A percentile compares a stretch with the other conserved stretches of the same genome.
Evolutionary conservation across 92 coral and sea anemone species (phyloP).

Genomic region (Siderastrea siderea): DNA sequence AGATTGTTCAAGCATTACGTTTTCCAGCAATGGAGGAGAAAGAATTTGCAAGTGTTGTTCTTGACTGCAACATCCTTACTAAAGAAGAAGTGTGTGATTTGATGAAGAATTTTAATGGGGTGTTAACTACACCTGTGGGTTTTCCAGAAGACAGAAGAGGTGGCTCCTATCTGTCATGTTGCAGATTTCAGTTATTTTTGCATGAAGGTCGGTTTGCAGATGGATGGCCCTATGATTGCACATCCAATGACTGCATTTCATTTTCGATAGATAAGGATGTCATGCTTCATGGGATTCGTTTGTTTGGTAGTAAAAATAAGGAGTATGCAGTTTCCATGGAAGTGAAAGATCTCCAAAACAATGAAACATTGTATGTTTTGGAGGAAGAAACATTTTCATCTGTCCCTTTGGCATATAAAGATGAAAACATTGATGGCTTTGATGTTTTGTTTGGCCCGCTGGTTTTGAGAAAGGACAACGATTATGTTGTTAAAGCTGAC

Average conservation of each 20-base stretch:
- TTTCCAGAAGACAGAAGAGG: not conserved
- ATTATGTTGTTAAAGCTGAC: not conserved
- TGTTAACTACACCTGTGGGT: not conserved
- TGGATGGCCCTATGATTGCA: not conserved
- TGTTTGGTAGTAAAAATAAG: slow-evolving; percentile 5
- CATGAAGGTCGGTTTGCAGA: not conserved
- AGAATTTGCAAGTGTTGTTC: too few species aligned
- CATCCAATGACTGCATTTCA: not conserved
- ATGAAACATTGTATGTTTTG: not conserved
- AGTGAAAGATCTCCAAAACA: not conserved
- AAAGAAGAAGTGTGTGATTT: too few species aligned
- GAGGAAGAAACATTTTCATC: not conserved
- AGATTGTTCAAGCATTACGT: too few species aligned
- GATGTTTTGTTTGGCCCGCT: slow-evolving; percentile 5
- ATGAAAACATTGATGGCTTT: not conserved
- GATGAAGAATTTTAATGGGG: not conserved
- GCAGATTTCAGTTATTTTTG: not conserved
- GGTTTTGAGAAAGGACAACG: not conserved
- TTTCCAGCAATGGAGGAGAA: too few species aligned
- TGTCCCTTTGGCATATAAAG: not conserved
- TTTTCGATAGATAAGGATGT: slow-evolving; percentile 12
- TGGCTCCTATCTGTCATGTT: not conserved
- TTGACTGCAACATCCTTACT: too few species aligned
- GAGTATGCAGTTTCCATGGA: not conserved
- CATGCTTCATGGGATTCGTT: slow-evolving; percentile 5